Percentiles rank a stretch among this genome's conserved stretches.
Evolutionary conservation across 2,113 vertebrate genomes (phyloP).

Genomic region (Pelodiscus sinensis): DNA sequence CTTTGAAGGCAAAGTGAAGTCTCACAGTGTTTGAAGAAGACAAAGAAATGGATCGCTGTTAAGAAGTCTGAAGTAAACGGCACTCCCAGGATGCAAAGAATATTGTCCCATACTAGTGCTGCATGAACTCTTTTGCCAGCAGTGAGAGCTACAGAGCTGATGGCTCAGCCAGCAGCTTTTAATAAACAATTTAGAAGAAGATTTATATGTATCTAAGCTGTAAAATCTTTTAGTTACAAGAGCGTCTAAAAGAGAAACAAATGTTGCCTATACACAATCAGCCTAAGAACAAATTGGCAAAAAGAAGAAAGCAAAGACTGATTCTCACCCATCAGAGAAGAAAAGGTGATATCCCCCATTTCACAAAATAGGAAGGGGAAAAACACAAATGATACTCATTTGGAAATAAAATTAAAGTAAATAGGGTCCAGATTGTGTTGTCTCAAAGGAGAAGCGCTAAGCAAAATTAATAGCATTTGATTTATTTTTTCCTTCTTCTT

Average conservation of each 20-base stretch:
- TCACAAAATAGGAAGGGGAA: background rate
- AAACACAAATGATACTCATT: background rate
- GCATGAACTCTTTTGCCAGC: background rate
- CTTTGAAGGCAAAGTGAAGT: background rate
- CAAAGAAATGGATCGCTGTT: rapidly evolving
- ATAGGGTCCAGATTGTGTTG: background rate
- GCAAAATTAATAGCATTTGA: background rate
- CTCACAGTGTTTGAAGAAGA: background rate
- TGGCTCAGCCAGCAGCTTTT: background rate
- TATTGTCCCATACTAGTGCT: background rate
- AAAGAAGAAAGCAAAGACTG: background rate
- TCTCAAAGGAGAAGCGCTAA: background rate
- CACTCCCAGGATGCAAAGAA: background rate
- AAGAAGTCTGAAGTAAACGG: background rate
- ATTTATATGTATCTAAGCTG: background rate
- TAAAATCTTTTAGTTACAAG: background rate
- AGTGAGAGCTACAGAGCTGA: background rate
- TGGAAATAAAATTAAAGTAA: background rate
- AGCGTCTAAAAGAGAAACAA: background rate
- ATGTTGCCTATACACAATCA: background rate
- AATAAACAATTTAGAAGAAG: background rate
- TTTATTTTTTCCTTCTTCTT: background rate
- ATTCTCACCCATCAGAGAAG: background rate
- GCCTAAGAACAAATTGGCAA: background rate
- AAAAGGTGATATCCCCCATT: background rate